Evolutionary conservation across 2,113 vertebrate genomes (phyloP).

Genomic region (Heptranchias perlo): DNA sequence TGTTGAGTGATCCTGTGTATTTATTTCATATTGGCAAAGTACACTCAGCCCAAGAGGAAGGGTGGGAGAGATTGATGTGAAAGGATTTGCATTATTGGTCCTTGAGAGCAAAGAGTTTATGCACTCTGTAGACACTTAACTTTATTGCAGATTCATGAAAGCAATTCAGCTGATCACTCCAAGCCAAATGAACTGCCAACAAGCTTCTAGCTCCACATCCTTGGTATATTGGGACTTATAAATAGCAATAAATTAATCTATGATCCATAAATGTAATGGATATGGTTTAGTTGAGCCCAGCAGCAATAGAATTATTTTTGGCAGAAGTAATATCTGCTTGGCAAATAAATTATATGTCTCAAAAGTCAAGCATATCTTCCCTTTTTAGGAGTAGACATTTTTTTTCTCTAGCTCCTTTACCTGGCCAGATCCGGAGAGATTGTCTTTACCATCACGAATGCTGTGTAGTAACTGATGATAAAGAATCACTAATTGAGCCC

Average conservation of each 20-base stretch:
- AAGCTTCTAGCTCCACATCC: not conserved
- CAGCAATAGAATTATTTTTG: not conserved
- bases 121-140: not conserved
- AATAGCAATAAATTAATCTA: not conserved
- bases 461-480: not conserved
- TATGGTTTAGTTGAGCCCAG: not conserved
- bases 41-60: too few species aligned
- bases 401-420: too few species aligned
- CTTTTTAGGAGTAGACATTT: too few species aligned
- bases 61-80: too few species aligned
- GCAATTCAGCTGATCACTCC: not conserved
- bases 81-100: too few species aligned
- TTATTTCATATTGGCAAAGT: not conserved
- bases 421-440: too few species aligned
- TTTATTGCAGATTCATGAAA: not conserved
- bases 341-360: not conserved
- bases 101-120: fast-evolving
- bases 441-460: not conserved
- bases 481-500: not conserved
- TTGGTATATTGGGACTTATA: not conserved
- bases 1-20: not conserved
- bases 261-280: not conserved
- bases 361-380: too few species aligned
- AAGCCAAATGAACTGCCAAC: not conserved
- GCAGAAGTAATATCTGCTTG: not conserved